A percentile compares a stretch with the other conserved stretches of the same genome.
These are phyloP conservation scores for Pantala flavescens DNA, from an alignment of 1,140 invertebrate genomes.

Conservation along the genomic window DNA sequence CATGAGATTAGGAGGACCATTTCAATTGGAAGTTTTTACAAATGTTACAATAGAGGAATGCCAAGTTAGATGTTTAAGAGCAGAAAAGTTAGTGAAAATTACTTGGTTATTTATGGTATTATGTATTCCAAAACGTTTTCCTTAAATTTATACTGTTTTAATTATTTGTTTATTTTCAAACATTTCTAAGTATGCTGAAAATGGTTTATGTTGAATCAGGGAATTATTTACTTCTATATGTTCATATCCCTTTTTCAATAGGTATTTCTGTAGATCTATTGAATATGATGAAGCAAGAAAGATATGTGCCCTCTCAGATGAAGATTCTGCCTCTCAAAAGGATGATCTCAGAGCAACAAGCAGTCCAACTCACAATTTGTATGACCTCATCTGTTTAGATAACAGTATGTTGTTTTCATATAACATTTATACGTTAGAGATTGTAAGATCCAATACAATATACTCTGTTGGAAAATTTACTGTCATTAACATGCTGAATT, in stretches of 20 bases:
- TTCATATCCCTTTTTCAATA: conserved; percentile 25
- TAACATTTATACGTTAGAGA: no score
- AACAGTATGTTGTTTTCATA: conserved; percentile 57
- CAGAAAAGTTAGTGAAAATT: conserved; percentile 51
- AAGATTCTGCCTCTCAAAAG: conserved; percentile 77
- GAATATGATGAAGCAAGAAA: conserved; percentile 77
- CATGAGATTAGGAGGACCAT: conserved; percentile 72
- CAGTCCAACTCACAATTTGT: conserved; percentile 71
- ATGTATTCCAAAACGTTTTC: no score
- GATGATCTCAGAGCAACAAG: conserved; percentile 70
- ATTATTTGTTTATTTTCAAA: no score
- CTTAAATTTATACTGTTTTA: no score
- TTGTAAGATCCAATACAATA: no score
- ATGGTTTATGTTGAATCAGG: no score
- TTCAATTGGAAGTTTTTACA: conserved; percentile 74
- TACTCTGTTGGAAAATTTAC: no score
- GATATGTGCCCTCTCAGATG: conserved; percentile 75
- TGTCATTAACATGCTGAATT: no score
- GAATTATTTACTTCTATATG: no score
- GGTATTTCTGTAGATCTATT: conserved; percentile 79
- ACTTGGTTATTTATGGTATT: neutral
- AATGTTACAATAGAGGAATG: conserved; percentile 77
- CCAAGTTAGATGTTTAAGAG: conserved; percentile 62
- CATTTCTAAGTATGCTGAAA: no score
- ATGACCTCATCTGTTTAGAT: conserved; percentile 72